A percentile compares a stretch with the other conserved stretches of the same genome.
Conservation (phyloP, 2,797 vertebrate genomes). For the Propithecus perrieri region DNA sequence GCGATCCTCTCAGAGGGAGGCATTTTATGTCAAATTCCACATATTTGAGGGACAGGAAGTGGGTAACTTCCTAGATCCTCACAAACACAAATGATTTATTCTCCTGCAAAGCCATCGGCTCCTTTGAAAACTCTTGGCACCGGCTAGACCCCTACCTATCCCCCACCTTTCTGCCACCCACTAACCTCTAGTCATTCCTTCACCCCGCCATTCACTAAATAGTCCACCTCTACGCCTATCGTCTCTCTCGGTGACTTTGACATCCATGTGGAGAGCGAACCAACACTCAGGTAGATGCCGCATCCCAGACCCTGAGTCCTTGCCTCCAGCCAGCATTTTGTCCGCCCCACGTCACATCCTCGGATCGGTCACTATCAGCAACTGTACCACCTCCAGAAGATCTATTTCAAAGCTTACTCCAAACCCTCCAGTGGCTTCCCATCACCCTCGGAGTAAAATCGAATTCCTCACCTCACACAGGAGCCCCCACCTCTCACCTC, state of each 20-base stretch:
- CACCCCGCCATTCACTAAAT: accelerated
- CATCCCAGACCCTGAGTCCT: neutral
- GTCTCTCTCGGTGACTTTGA: neutral
- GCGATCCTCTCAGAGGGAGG: neutral
- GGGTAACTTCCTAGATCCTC: neutral
- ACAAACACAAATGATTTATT: neutral
- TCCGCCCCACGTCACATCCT: neutral
- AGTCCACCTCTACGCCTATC: too few species aligned
- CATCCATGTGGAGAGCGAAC: neutral
- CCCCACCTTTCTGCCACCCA: too few species aligned
- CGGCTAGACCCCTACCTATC: accelerated
- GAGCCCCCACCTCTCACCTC: too few species aligned
- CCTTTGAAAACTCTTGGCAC: neutral
- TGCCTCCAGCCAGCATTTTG: neutral
- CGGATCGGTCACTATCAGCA: neutral
- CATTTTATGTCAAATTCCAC: neutral
- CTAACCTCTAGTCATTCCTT: neutral
- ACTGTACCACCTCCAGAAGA: neutral
- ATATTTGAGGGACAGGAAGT: neutral
- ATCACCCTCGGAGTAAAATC: neutral
- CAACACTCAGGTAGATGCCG: neutral
- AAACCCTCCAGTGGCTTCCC: neutral
- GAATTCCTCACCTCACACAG: neutral
- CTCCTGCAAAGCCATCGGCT: neutral
- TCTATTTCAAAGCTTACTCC: neutral